phyloP scores from a whole-genome alignment of 2,797 vertebrate species.

The Falco berigora region DNA sequence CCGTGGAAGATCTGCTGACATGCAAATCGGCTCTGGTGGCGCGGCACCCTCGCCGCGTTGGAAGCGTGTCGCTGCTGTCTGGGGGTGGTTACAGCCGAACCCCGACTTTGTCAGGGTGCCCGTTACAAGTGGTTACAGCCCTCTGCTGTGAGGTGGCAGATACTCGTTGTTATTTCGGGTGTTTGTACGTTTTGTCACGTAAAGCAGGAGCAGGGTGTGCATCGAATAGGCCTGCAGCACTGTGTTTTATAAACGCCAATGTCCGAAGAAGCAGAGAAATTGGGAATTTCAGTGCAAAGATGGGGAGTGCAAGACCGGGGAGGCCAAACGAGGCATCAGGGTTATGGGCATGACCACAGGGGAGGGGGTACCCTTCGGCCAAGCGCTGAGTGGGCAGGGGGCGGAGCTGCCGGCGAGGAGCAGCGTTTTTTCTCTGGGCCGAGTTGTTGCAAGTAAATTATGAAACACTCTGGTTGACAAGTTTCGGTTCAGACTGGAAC shows the following conservation, averaged over 20 bases:
- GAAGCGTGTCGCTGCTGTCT: rapidly evolving
- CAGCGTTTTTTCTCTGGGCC: neutral
- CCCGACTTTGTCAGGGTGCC: too few relatives aligned
- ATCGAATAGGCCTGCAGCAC: rapidly evolving
- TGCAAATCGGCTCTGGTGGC: rapidly evolving
- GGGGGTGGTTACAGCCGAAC: rapidly evolving
- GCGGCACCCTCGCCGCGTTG: rapidly evolving
- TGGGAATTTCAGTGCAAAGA: neutral
- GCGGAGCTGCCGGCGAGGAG: neutral
- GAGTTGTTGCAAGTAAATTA: neutral
- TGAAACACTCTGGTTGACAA: neutral
- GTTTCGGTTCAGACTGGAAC: neutral
- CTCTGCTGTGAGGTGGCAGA: neutral
- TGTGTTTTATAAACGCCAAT: rapidly evolving
- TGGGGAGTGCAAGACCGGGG: too few relatives aligned
- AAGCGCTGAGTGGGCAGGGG: rapidly evolving
- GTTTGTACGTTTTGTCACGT: rapidly evolving
- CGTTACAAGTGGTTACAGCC: rapidly evolving
- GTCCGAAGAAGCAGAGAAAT: neutral
- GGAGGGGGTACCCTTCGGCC: neutral
- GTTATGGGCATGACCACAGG: rapidly evolving
- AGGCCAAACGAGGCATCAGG: rapidly evolving
- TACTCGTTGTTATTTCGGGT: rapidly evolving
- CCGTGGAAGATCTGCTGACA: rapidly evolving
- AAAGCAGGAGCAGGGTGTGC: rapidly evolving